A percentile compares a stretch with the other conserved stretches of the same genome.
phyloP scores from a whole-genome alignment of 2,888 invertebrate genomes.

The Leptinotarsa tumamoca region DNA sequence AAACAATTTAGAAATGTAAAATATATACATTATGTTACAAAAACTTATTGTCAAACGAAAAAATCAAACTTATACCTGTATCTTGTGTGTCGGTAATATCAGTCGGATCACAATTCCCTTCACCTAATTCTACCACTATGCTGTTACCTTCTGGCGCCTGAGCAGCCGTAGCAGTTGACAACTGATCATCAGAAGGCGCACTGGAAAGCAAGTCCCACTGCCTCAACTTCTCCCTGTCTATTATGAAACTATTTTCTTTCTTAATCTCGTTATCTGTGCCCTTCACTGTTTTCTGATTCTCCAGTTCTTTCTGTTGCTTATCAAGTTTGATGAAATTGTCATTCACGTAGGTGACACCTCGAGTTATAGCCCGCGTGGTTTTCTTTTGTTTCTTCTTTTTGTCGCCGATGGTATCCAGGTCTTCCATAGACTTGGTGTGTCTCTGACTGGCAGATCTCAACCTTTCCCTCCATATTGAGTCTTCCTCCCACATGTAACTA shows the following conservation, averaged over 20 bases:
- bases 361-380: constrained; percentile 67
- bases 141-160: constrained; percentile 58
- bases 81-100: constrained; percentile 57
- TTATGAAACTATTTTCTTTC: constrained; percentile 65
- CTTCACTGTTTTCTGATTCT: constrained; percentile 68
- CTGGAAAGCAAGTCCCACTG: constrained; percentile 93
- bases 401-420: constrained; percentile 73
- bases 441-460: constrained; percentile 82
- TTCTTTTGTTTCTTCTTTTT: constrained; percentile 58
- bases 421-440: constrained; percentile 86
- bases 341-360: constrained; percentile 85
- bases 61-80: constrained; percentile 61
- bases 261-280: constrained; percentile 62
- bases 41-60: constrained; percentile 19
- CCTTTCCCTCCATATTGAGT: constrained; percentile 84
- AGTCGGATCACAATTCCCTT: constrained; percentile 56
- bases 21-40: constrained; percentile 50
- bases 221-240: constrained; percentile 86
- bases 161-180: constrained; percentile 50
- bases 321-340: constrained; percentile 71
- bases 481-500: constrained; percentile 86
- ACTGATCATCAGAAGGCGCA: constrained; percentile 67
- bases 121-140: constrained; percentile 60
- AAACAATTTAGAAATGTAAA: constrained; percentile 16
- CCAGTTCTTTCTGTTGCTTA: constrained; percentile 58